These are phyloP conservation scores for Rhinichthys osculus DNA, from an alignment of 2,797 vertebrate genomes.

Conservation along the genomic window DNA sequence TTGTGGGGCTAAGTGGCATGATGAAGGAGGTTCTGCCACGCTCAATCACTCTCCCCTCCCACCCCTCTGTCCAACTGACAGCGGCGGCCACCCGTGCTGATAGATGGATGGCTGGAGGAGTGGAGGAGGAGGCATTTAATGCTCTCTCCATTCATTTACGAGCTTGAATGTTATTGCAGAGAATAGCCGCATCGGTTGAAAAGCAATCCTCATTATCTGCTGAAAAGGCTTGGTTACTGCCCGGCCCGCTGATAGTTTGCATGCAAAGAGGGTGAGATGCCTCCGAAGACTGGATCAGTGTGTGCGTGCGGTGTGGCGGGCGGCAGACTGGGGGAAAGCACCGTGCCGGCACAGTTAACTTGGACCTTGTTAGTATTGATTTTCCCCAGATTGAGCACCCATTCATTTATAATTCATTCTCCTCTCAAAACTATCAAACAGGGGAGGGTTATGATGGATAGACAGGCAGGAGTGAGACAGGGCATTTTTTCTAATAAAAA, in stretches of 20 bases:
- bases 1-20: conserved; percentile 79
- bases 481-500: conserved; percentile 28
- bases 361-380: conserved; percentile 80
- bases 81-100: conserved; percentile 57
- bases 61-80: conserved; percentile 72
- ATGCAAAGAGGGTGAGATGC: conserved; percentile 28
- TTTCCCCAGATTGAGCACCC: conserved; percentile 71
- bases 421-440: conserved; percentile 53
- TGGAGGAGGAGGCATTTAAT: conserved; percentile 44
- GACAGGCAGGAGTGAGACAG: conserved; percentile 17
- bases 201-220: conserved; percentile 38
- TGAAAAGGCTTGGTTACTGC: conserved; percentile 32
- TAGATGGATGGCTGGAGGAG: conserved; percentile 64
- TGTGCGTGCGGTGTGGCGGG: conserved; percentile 12
- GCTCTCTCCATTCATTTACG: conserved; percentile 51
- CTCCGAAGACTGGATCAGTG: conserved; percentile 7
- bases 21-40: conserved; percentile 77
- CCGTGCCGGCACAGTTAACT: conserved; percentile 65
- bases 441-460: conserved; percentile 59
- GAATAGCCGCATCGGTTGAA: conserved; percentile 17
- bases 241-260: conserved; percentile 32
- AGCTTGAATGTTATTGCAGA: conserved; percentile 25
- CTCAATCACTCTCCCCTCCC: conserved; percentile 78
- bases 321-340: conserved; percentile 58
- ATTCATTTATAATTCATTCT: conserved; percentile 79